These are phyloP conservation scores for Neuroscelio doddi DNA, from an alignment of 2,888 invertebrate genomes.

Conservation along the genomic window DNA sequence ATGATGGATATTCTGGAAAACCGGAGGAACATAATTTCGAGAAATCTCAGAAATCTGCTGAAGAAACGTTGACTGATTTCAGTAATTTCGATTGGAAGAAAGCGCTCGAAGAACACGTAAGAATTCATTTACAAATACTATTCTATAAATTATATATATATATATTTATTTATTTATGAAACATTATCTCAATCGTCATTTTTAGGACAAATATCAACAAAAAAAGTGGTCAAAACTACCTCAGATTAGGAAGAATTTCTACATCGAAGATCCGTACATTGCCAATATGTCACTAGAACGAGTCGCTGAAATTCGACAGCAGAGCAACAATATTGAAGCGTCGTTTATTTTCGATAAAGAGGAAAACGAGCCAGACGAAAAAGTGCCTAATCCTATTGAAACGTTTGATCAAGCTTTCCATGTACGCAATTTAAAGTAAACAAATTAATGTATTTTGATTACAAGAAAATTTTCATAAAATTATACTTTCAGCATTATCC, in stretches of 20 bases:
- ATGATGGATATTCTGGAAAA: no score
- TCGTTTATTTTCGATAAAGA: constrained; percentile 77
- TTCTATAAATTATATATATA: no score
- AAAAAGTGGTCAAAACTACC: constrained; percentile 79
- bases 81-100: constrained; percentile 76
- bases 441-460: constrained; percentile 11
- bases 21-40: no score
- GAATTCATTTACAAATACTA: no score
- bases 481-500: constrained; percentile 77
- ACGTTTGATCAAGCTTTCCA: constrained; percentile 82
- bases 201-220: constrained; percentile 65
- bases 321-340: constrained; percentile 84
- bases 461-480: background rate
- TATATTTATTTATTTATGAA: no score
- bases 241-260: constrained; percentile 85
- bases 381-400: constrained; percentile 84
- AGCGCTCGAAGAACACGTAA: constrained; percentile 73
- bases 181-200: no score
- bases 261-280: constrained; percentile 83
- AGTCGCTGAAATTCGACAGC: constrained; percentile 77
- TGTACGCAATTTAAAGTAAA: constrained; percentile 45
- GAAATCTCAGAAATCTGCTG: no score
- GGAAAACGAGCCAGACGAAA: constrained; percentile 59
- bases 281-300: constrained; percentile 78
- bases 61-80: constrained; percentile 42